Evolutionary conservation across 2,113 vertebrate genomes (phyloP), one percentile per base, ranked within the genome.

Genomic region (Clupea harengus): DNA sequence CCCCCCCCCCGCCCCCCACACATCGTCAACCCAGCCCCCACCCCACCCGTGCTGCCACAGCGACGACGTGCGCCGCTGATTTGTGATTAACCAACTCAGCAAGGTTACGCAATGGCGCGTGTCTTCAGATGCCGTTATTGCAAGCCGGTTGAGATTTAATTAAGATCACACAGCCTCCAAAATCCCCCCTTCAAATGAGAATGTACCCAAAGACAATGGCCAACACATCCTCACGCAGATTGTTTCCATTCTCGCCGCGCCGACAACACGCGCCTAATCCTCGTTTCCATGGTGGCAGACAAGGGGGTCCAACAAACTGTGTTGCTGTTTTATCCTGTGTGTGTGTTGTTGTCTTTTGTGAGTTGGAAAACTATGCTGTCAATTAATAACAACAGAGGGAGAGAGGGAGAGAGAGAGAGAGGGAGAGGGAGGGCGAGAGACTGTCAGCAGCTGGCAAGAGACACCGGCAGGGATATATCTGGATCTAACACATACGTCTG

Each of bases 61-160:
- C 94, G 89, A 90, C 94, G 82, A 45, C 94, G 92, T 93, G 92
- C 93, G n/a, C 93, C 92, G 91, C 95, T 96, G 94, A 96, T 95
- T 96, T 95, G 96, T 94, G 94, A 93, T 95, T 95, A 93, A 95
- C 94, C 95, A 94, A 94, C 93, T 94, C 94, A 90, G 91, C 93
- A 92, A 95, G 93, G 95, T 97, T 96, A 96, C 85, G 94, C 97
- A 97, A 97, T 93, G 85, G 91, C 93, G 94, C 95, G 91, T 94
- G 96, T 95, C 94, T 96, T 97, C 94, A 96, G 96, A 96, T 94
- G 94, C 93, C 28, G 93, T 96, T 96, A 96, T 97, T 97, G 95
- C 94, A 32, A 97, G 95, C 95, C 94, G 92, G 95, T 95, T 96
- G 96, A 97, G 96, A 97, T 98, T 98, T 99, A 98, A 99, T 98